Percentiles rank a stretch among this genome's conserved stretches.
Conservation (phyloP, 2,797 vertebrate species). For the Phylloscopus collybita region DNA sequence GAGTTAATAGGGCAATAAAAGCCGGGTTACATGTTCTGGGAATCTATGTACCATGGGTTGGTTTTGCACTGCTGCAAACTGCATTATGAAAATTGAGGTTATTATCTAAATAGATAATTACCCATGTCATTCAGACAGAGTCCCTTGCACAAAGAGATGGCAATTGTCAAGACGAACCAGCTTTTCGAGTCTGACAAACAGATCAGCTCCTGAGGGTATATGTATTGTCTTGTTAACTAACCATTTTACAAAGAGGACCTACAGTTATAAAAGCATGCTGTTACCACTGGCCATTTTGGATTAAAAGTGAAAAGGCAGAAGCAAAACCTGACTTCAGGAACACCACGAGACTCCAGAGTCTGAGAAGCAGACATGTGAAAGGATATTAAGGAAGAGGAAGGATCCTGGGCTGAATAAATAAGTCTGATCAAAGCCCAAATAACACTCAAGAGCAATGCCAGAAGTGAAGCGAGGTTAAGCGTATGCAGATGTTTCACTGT, state of each 20-base stretch:
- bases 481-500: conserved; percentile 35
- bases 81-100: not conserved
- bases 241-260: not conserved
- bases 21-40: not conserved
- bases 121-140: not conserved
- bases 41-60: not conserved
- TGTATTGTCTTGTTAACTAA: not conserved
- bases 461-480: conserved; percentile 44
- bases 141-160: not conserved
- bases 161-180: not conserved
- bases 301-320: not conserved
- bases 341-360: not conserved
- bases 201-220: not conserved
- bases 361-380: not conserved
- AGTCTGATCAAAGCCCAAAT: conserved; percentile 51
- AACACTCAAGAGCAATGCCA: conserved; percentile 41
- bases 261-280: not conserved
- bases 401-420: conserved; percentile 18
- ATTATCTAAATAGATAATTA: conserved; percentile 5
- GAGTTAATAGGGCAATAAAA: not conserved
- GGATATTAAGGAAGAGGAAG: not conserved
- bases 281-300: not conserved
- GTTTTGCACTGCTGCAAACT: not conserved
- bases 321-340: not conserved
- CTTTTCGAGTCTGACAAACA: conserved; percentile 50